Evolutionary conservation across 53 echinoderm and acorn worm genomes (phyloP).

Genomic region (Arbacia lixula): DNA sequence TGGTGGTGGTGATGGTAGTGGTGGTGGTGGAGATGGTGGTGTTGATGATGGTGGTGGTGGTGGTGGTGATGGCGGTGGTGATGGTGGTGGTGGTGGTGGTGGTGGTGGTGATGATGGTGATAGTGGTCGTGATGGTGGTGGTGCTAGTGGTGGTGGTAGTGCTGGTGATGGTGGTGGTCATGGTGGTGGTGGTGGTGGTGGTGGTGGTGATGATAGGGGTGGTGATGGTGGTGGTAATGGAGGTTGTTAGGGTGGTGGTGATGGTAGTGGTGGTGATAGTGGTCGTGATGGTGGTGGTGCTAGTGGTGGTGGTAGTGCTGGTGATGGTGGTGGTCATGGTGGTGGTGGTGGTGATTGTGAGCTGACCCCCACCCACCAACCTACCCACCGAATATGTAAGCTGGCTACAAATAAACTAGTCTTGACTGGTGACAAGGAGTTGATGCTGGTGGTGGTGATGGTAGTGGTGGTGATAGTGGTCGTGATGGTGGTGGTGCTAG

Average conservation of each 20-base stretch:
- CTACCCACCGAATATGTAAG: no score
- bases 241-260: not conserved
- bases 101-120: constrained; percentile 6
- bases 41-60: no score
- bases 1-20: no score
- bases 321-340: no score
- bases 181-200: not conserved
- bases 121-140: not conserved
- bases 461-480: no score
- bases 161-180: not conserved
- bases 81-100: not conserved
- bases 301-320: not conserved
- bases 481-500: no score
- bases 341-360: no score
- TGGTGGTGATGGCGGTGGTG: not conserved
- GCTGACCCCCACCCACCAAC: no score
- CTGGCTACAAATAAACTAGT: no score
- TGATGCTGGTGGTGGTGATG: no score
- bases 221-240: not conserved
- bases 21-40: no score
- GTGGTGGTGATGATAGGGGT: not conserved
- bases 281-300: not conserved
- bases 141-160: not conserved
- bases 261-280: not conserved
- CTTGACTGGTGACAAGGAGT: no score